A percentile compares a stretch with the other conserved stretches of the same genome.
Conservation (phyloP, 2,113 vertebrate species). For the Zootoca vivipara region DNA sequence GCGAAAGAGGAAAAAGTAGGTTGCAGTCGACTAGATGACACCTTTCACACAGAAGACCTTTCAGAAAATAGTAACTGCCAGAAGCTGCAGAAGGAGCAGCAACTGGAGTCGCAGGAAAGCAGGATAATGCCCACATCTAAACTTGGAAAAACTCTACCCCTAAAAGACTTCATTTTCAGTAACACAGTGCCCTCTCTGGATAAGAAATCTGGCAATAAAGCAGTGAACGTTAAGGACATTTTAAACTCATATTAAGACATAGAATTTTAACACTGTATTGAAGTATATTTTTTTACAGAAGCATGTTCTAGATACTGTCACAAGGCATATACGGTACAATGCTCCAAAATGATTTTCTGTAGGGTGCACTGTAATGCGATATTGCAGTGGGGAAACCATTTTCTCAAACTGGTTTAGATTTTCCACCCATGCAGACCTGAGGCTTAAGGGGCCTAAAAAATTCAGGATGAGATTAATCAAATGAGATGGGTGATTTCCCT, state of each 20-base stretch:
- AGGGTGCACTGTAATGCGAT: background rate
- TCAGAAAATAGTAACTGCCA: constrained; percentile 16
- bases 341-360: constrained; percentile 15
- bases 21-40: background rate
- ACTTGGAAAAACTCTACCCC: constrained; percentile 6
- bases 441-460: background rate
- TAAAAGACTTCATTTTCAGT: background rate
- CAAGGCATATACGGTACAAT: background rate
- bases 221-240: background rate
- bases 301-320: background rate
- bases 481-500: constrained; percentile 11
- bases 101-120: constrained; percentile 19
- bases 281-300: background rate
- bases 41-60: background rate
- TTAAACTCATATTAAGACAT: constrained; percentile 14
- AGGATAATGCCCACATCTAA: constrained; percentile 53
- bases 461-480: constrained; percentile 1
- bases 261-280: background rate
- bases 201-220: constrained; percentile 12
- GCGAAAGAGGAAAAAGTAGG: constrained; percentile 26
- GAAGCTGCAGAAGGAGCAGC: background rate
- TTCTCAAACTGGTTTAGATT: constrained; percentile 1
- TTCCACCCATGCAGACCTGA: background rate
- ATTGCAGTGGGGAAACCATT: background rate
- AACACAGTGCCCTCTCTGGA: background rate